phyloP scores from a whole-genome alignment of 2,113 vertebrate genomes.

The Hippocampus comes region DNA sequence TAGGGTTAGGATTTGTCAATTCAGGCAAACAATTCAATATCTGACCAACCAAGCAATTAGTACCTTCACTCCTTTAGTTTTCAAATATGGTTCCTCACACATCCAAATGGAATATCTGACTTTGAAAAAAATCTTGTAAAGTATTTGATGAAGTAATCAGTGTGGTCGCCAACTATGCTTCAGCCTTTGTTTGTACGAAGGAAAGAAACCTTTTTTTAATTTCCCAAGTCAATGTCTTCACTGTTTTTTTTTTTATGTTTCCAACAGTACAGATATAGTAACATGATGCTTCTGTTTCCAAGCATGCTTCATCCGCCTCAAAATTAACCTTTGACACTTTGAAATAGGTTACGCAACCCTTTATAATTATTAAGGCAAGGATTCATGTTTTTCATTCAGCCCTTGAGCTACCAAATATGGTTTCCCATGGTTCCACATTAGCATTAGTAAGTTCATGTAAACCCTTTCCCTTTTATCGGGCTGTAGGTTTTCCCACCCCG shows the following conservation, averaged over 20 bases:
- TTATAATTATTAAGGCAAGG: background rate
- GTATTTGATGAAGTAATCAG: too few relatives aligned
- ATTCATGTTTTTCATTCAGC: background rate
- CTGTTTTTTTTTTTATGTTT: too few relatives aligned
- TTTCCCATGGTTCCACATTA: background rate
- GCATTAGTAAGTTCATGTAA: background rate
- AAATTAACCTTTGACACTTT: too few relatives aligned
- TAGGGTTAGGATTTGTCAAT: too few relatives aligned
- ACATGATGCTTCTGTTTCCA: too few relatives aligned
- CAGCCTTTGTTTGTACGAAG: too few relatives aligned
- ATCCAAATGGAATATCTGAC: background rate
- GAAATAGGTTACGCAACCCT: background rate
- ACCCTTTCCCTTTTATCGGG: constrained; percentile 22
- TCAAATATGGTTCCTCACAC: background rate
- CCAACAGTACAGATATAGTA: too few relatives aligned
- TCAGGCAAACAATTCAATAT: background rate
- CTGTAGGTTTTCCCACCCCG: background rate
- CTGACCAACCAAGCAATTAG: background rate
- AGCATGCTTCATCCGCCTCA: too few relatives aligned
- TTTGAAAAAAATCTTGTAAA: background rate
- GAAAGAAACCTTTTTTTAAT: too few relatives aligned
- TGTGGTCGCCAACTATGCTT: too few relatives aligned
- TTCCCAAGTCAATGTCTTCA: too few relatives aligned
- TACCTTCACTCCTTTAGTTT: background rate
- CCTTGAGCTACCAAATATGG: background rate